Evolutionary conservation across 2,113 vertebrate species (phyloP).

Genomic region (Ptilonorhynchus violaceus): DNA sequence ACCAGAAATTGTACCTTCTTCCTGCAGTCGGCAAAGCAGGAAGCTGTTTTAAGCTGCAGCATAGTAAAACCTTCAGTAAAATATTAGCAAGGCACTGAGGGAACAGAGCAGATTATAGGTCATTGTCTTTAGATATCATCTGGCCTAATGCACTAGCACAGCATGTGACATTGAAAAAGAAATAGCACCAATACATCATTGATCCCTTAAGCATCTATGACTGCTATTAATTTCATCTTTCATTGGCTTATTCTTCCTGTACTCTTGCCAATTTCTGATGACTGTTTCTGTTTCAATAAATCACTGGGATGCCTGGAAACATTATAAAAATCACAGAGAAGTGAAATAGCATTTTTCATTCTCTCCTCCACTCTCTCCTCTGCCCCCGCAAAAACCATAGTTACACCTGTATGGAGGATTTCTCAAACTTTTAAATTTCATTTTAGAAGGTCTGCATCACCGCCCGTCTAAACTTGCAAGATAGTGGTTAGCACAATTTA

Average conservation of each 20-base stretch:
- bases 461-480: background rate
- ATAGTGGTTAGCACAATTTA: background rate
- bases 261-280: background rate
- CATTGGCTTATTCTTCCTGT: background rate
- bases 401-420: background rate
- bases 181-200: conserved; percentile 25
- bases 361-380: background rate
- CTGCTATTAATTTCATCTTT: conserved; percentile 42
- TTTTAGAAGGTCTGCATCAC: background rate
- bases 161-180: conserved; percentile 3
- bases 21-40: background rate
- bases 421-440: background rate
- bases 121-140: conserved; percentile 24
- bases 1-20: background rate
- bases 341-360: background rate
- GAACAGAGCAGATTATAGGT: conserved; percentile 3
- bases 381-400: background rate
- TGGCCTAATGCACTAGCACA: background rate
- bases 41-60: background rate
- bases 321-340: background rate
- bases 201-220: background rate
- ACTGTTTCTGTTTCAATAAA: conserved; percentile 28
- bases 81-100: background rate
- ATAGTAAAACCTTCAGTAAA: background rate
- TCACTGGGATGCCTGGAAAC: conserved; percentile 7